Evolutionary conservation across 2,888 invertebrate genomes (phyloP), one percentile per base, ranked within the genome.

Genomic region (Zaprionus obscuricornis): DNA sequence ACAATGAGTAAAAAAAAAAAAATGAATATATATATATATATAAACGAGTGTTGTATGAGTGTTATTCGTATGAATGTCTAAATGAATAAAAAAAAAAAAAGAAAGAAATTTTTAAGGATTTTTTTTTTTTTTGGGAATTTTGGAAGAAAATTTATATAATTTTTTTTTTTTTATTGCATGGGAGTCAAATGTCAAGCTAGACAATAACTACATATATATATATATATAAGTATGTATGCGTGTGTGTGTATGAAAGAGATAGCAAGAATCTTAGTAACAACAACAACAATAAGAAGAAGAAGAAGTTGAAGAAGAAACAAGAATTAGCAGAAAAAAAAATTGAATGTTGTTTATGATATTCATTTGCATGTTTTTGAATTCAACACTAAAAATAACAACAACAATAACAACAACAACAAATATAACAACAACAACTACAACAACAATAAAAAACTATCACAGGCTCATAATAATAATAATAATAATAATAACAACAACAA

Each of bases 381-480:
- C 60, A 20, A n/a, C 22, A 45, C 1, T 39, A 34, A 47, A 52
- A 33, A 57, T 43, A 42, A 31, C 7, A 45, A 22, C 22, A 22
- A 22, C 22, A 22, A 22, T 22, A 22, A 54, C 68, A 46, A 58
- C 34, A 60, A 4, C 7, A 22, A 36, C 47, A 56, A 69, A 43
- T 39, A 62, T 26, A 51, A 57, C 66, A 68, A 55, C 5, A 46
- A 56, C 66, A 67, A 47, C 42, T 18, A 50, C 49, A 63, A 74
- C n/a, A 68, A 66, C 63, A 64, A 56, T 64, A 59, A 42, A 64
- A 63, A 79, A 79, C 59, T 79, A 57, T 70, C 74, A 73, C 69
- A 70, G 77, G 85, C 83, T 66, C 71, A 78, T 69, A 65, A 63
- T 64, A 76, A 77, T 45, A 64, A 66, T 46, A 59, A 62, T 65